Conservation (phyloP, 1,140 invertebrate species). For the Colletes gigas region DNA sequence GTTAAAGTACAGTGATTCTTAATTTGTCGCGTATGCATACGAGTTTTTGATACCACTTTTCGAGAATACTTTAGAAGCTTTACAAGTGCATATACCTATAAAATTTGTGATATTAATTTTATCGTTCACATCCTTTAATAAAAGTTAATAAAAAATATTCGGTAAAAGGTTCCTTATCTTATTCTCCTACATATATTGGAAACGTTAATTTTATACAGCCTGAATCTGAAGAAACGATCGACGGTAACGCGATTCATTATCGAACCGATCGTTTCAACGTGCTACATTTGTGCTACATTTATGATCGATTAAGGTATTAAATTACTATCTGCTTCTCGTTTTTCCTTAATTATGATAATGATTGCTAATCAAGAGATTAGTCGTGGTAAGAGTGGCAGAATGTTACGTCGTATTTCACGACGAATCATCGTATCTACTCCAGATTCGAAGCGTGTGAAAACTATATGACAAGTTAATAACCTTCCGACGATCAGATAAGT, state of each 20-base stretch:
- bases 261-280: no score
- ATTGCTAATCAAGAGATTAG: background rate
- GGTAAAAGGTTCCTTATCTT: background rate
- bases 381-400: background rate
- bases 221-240: background rate
- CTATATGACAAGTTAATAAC: constrained; percentile 67
- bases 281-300: background rate
- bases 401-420: constrained; percentile 6
- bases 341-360: constrained; percentile 24
- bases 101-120: no score
- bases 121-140: no score
- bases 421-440: constrained; percentile 16
- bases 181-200: background rate
- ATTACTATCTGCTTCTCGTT: constrained; percentile 8
- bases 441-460: constrained; percentile 49
- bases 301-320: constrained; percentile 20
- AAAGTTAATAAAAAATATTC: background rate
- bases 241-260: background rate
- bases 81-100: no score
- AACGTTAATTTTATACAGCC: background rate
- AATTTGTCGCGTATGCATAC: no score
- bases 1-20: background rate
- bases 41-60: no score
- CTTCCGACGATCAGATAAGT: constrained; percentile 59
- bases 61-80: no score